Conservation (phyloP, 2,888 invertebrate genomes). For the Xanthorhoe designata region DNA sequence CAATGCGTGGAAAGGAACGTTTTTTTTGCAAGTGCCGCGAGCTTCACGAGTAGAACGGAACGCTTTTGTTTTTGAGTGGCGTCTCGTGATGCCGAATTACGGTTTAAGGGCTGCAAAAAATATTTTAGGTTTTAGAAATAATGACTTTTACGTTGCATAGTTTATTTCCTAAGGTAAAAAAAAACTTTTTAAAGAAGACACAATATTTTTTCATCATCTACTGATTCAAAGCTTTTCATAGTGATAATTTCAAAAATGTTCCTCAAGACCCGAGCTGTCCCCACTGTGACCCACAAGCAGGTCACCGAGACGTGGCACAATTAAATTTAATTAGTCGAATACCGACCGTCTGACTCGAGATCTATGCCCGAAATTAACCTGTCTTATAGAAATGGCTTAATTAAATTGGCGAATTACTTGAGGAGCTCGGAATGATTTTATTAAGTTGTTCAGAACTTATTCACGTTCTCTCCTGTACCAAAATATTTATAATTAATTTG, state of each 20-base stretch:
- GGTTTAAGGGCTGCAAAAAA: slow-evolving; percentile 30
- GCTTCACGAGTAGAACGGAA: slow-evolving; percentile 40
- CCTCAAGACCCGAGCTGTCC: not conserved
- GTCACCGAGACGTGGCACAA: slow-evolving; percentile 35
- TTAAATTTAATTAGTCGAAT: slow-evolving; percentile 45
- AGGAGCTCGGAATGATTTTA: slow-evolving; percentile 35
- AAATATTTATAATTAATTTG: not conserved
- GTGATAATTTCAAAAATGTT: not conserved
- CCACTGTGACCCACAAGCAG: slow-evolving; percentile 21
- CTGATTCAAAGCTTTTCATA: not conserved
- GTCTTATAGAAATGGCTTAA: slow-evolving; percentile 42
- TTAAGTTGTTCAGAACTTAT: slow-evolving; percentile 21
- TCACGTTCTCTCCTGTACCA: not conserved
- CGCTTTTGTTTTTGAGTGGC: slow-evolving; percentile 46
- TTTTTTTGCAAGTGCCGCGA: slow-evolving; percentile 44
- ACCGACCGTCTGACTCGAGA: slow-evolving; percentile 32
- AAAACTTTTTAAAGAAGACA: not conserved
- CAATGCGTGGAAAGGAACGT: slow-evolving; percentile 53
- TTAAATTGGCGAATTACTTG: slow-evolving; percentile 37
- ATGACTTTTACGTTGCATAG: not conserved
- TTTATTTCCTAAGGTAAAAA: not conserved
- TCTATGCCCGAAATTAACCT: slow-evolving; percentile 43
- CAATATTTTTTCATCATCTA: not conserved
- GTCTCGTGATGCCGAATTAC: slow-evolving; percentile 36
- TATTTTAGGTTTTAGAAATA: slow-evolving; percentile 20